Conservation (phyloP, 2,113 vertebrate genomes). For the Vidua chalybeata region DNA sequence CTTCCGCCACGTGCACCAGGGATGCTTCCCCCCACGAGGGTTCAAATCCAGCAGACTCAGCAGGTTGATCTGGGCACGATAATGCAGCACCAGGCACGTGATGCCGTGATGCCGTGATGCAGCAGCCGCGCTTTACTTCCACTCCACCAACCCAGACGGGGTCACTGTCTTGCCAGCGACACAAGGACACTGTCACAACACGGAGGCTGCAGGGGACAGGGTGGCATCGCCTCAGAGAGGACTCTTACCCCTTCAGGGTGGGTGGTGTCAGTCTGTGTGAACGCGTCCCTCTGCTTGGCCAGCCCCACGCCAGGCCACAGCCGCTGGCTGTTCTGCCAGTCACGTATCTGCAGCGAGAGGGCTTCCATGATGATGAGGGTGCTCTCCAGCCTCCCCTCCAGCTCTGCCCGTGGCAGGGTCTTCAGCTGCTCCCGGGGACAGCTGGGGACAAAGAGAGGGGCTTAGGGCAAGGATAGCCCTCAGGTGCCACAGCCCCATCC, state of each 20-base stretch:
- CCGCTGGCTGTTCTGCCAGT: constrained; percentile 56
- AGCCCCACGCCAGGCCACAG: constrained; percentile 19
- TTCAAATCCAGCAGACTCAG: neutral
- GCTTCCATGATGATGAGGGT: constrained; percentile 87
- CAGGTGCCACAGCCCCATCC: fast-evolving
- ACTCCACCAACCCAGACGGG: neutral
- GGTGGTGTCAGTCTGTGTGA: constrained; percentile 83
- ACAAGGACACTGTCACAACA: fast-evolving
- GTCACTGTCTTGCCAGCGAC: fast-evolving
- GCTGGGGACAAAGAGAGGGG: constrained; percentile 57
- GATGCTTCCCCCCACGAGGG: neutral
- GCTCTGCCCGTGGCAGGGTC: constrained; percentile 75
- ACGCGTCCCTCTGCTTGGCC: constrained; percentile 72
- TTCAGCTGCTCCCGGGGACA: constrained; percentile 78
- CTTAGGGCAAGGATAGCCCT: neutral
- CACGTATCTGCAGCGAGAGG: constrained; percentile 81
- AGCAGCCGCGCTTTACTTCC: neutral
- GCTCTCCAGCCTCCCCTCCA: constrained; percentile 85
- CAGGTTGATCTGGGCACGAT: neutral
- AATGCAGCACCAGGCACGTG: neutral
- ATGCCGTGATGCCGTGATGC: neutral
- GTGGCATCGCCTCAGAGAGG: fast-evolving
- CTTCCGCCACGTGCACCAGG: fast-evolving
- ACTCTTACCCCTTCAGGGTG: constrained; percentile 76
- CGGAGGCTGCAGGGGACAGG: fast-evolving